Percentiles rank a stretch among this genome's conserved stretches.
phyloP scores from a whole-genome alignment of 2,113 vertebrate species.

The Sturnus vulgaris region DNA sequence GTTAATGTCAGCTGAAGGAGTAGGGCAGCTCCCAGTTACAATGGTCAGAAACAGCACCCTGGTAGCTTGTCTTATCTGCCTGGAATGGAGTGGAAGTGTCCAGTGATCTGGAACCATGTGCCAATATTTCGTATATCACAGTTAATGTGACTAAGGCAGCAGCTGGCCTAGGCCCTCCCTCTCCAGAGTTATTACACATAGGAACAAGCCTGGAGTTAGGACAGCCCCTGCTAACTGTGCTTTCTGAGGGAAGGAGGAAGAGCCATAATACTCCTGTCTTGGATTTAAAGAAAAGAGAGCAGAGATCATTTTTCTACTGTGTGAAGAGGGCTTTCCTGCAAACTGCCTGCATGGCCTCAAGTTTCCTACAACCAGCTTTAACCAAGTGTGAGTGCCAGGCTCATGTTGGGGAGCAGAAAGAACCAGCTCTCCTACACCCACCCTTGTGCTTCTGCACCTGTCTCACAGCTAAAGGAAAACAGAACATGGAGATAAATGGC shows the following conservation, averaged over 20 bases:
- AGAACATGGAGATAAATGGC: not conserved
- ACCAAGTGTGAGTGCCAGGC: not conserved
- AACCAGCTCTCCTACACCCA: not conserved
- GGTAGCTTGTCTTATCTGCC: not conserved
- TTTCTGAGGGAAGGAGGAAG: not conserved
- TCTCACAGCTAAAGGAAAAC: not conserved
- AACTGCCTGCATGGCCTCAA: not conserved
- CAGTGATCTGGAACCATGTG: not conserved
- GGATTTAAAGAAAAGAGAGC: not conserved
- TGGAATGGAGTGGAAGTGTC: not conserved
- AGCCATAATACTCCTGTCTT: not conserved
- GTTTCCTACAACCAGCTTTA: not conserved
- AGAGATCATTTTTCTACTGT: not conserved
- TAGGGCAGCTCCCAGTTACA: not conserved
- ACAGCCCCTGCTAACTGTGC: not conserved
- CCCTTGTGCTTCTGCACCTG: not conserved
- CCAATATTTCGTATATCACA: fast-evolving
- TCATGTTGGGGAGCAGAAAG: not conserved
- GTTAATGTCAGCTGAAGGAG: not conserved
- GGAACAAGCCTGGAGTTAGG: not conserved
- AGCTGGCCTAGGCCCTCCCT: not conserved
- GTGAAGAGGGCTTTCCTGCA: not conserved
- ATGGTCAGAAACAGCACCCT: not conserved
- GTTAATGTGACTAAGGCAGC: not conserved
- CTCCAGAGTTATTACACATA: not conserved